Conservation (phyloP, 2,113 vertebrate genomes). For the Puffinus mauretanicus region DNA sequence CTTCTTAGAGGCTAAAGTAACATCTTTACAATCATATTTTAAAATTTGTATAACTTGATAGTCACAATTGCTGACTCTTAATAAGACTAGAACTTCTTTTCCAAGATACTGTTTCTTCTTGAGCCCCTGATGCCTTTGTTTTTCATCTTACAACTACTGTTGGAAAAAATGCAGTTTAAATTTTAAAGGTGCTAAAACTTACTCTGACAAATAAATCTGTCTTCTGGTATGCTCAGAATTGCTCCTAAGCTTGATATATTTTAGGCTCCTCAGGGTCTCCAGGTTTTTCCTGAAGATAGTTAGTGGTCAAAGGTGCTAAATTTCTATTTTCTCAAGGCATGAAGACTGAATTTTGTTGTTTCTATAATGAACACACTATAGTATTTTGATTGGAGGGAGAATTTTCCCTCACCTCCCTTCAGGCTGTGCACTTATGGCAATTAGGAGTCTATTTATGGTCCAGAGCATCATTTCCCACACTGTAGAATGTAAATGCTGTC, state of each 20-base stretch:
- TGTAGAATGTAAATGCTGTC: not conserved
- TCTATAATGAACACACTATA: not conserved
- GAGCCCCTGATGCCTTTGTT: not conserved
- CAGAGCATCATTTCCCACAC: not conserved
- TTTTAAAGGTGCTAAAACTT: not conserved
- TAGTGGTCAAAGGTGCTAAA: not conserved
- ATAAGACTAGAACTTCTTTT: not conserved
- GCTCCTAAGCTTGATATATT: not conserved
- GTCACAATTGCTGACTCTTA: not conserved
- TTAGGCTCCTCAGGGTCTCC: not conserved
- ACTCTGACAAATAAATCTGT: not conserved
- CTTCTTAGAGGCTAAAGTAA: not conserved
- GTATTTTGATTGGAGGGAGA: not conserved
- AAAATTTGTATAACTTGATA: not conserved
- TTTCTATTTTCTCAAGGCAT: not conserved
- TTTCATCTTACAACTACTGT: not conserved
- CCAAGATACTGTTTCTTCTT: not conserved
- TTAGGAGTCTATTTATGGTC: constrained; percentile 12
- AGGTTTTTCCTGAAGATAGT: not conserved
- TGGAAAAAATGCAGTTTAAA: not conserved
- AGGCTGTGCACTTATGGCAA: not conserved
- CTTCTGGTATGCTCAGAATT: not conserved
- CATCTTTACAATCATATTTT: not conserved
- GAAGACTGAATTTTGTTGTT: not conserved
- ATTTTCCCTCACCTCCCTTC: not conserved